Evolutionary conservation across 2,797 vertebrate species (phyloP).

Genomic region (Heterohyrax brucei): DNA sequence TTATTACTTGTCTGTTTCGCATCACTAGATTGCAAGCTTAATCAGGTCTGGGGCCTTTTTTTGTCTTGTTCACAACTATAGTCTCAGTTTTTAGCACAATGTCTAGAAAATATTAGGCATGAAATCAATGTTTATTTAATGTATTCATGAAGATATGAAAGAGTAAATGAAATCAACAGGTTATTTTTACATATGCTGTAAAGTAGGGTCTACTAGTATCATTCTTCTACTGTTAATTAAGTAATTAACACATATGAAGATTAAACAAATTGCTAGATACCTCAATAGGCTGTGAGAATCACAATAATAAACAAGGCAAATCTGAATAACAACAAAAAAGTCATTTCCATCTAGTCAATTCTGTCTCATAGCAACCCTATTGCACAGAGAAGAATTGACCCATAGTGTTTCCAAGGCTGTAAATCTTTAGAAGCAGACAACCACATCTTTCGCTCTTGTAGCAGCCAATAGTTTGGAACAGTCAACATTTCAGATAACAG

Average conservation of each 20-base stretch:
- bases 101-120: neutral
- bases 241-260: neutral
- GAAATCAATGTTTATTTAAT: constrained; percentile 18
- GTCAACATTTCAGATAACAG: too few species aligned
- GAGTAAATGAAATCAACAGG: neutral
- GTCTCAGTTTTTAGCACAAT: neutral
- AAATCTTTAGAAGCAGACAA: too few species aligned
- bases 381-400: too few species aligned
- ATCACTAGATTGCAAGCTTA: neutral
- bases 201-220: neutral
- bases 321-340: too few species aligned
- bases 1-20: neutral
- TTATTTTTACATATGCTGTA: neutral
- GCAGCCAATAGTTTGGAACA: too few species aligned
- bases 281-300: neutral
- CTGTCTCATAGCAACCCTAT: too few species aligned
- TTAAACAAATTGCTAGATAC: neutral
- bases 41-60: neutral
- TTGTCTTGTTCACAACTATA: neutral
- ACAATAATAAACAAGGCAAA: neutral
- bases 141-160: neutral
- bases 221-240: neutral
- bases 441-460: too few species aligned
- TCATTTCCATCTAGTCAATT: too few species aligned
- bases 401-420: too few species aligned